Conservation (phyloP, 2,113 vertebrate species). For the Etia nguti region DNA sequence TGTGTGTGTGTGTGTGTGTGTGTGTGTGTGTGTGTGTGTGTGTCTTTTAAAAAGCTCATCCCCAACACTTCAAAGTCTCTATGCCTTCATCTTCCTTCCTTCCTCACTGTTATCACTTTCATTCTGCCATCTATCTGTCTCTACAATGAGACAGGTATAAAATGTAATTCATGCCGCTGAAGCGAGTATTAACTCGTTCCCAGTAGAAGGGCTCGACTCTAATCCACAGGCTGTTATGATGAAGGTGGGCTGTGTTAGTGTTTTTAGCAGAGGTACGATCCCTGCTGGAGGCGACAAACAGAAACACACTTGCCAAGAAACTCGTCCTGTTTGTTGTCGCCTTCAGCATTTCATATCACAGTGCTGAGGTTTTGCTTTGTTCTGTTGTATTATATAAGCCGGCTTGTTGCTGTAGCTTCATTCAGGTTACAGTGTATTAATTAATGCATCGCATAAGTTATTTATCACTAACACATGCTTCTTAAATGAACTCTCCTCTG, state of each 20-base stretch:
- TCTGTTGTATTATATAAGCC: background rate
- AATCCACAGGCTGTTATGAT: constrained; percentile 11
- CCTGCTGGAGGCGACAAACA: background rate
- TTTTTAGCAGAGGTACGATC: background rate
- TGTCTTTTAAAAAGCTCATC: constrained; percentile 13
- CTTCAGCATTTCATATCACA: background rate
- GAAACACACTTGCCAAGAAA: background rate
- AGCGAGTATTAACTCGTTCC: constrained; percentile 5
- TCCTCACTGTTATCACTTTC: background rate
- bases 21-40: background rate
- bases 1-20: background rate
- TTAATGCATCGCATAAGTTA: background rate
- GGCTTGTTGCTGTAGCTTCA: background rate
- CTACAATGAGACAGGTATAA: background rate
- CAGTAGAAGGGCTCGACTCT: background rate
- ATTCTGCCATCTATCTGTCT: constrained; percentile 2
- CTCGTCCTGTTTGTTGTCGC: background rate
- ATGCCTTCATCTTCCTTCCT: background rate
- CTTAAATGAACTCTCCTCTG: background rate
- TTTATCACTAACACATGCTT: background rate
- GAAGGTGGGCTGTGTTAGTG: background rate
- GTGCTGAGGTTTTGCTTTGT: background rate
- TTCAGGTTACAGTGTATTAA: background rate
- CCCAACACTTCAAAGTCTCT: constrained; percentile 8
- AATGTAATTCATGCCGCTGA: background rate